Evolutionary conservation across 2,888 invertebrate species (phyloP).

Genomic region (Hyposoter dolosus): DNA sequence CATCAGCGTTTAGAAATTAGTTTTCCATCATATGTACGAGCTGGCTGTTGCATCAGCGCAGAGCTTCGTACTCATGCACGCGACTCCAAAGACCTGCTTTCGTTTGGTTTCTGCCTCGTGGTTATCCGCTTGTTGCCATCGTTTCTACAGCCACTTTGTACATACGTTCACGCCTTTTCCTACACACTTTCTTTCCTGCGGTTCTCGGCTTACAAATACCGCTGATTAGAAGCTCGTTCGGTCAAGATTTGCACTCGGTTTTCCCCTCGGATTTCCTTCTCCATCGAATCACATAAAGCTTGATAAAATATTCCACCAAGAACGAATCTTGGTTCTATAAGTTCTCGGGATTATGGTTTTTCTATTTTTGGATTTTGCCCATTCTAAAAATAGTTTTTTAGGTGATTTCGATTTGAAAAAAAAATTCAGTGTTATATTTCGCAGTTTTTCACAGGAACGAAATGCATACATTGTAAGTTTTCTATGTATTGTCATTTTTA

Average conservation of each 20-base stretch:
- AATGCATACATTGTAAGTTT: not conserved
- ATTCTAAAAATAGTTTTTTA: not conserved
- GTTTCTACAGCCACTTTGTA: not conserved
- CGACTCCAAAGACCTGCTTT: not conserved
- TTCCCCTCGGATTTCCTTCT: not conserved
- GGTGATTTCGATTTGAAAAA: not conserved
- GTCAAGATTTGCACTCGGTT: not conserved
- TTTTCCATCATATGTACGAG: slow-evolving; percentile 3
- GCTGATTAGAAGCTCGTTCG: not conserved
- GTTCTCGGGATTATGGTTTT: not conserved
- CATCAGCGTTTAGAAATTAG: not conserved
- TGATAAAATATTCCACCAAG: not conserved
- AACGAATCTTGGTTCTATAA: not conserved
- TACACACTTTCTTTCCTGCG: not conserved
- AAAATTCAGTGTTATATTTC: not conserved
- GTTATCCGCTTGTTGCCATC: not conserved
- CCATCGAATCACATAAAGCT: not conserved
- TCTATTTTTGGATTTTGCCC: not conserved
- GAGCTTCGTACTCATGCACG: not conserved
- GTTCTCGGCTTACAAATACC: not conserved
- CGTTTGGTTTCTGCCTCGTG: not conserved
- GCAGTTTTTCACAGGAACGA: not conserved
- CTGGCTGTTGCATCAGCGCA: not conserved
- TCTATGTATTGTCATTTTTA: not conserved
- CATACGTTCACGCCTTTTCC: not conserved